Base-by-base conservation (phyloP, 1,140 invertebrate species). In the Heliothis subflexa region DNA sequence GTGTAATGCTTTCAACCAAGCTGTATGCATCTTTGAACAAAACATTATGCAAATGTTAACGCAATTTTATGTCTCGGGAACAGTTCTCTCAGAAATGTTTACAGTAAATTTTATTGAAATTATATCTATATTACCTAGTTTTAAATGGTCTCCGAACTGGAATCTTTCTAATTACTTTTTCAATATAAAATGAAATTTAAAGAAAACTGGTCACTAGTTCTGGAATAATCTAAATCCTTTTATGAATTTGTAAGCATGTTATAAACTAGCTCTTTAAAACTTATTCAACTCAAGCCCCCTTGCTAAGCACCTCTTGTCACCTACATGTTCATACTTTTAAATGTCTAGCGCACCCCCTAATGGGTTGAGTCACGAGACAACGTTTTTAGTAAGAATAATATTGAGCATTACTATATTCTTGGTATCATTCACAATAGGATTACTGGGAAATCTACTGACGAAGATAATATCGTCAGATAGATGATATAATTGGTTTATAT, bases 241-340 rank as follows among this genome's bases (percentile, higher is more conserved):
- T 25, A 25, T 25, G 0, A 40, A 9, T 40, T 40, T 7, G 3
- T 9, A 40, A 4, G 33, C 33, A 33, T 33, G 33, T 0, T 40
- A 3, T 5, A 25, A 28, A 14, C 4, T 13, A 21, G 3, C 55
- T 57, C 25, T 55, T 59, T 28, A 25, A 59, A 33, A 16, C 25
- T 75, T 13, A 62, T 33, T 52, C 73, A 64, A 45, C 49, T 62
- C 25, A 33, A 75, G 14, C 18, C 47, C 49, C 59, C 57, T 75
- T 28, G 66, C n/a, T 77, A 28, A 61, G 33, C 74, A 73, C 72
- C 77, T 77, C 54, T 81, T 62, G 50, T 73, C 73, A 72, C 64
- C 68, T 47, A 75, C 21, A 59, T 28, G 54, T 61, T 62, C 66
- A 80, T 80, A 33, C 12, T 45, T 71, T 40, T 59, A 45, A 71